Evolutionary conservation across 2,113 vertebrate genomes (phyloP), one percentile per base, ranked within the genome.

Genomic region (Ictalurus punctatus): DNA sequence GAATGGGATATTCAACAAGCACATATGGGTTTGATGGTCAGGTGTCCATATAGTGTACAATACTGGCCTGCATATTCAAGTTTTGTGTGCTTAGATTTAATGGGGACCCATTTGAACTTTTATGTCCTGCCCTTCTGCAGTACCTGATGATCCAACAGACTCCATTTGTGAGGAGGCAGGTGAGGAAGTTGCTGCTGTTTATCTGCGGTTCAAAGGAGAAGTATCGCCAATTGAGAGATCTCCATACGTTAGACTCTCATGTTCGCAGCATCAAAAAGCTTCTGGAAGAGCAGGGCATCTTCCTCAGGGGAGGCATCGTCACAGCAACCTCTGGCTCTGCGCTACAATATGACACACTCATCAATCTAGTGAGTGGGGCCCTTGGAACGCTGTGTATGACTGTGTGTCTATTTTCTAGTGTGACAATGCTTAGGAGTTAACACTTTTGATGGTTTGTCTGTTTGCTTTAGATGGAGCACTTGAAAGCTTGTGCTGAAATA

Each of bases 91-190:
- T 12, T 25, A 37, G 17, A 34, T 34, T 27, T 69, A 30, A 25
- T 27, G 8, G 19, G 52, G 6, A 56, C 12, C 12, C 21, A 40
- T 61, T 58, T 86, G 0, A 27, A 44, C 1, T 71, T 4, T 6
- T n/a, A 13, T 85, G 2, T 58, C 2, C 0, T 73, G 81, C 91
- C 82, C 74, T 86, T 56, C 2, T 86, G 13, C 89, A 99, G 98
- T 99, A 99, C 93, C 94, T 99, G 92, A 99, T 99, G 98, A 99
- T 98, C 93, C 98, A 99, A 92, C 98, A 99, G 93, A 99, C 98
- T 0, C 98, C 98, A 0, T 99, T 99, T 0, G 98, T 99, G 81
- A 97, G 98, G 63, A 96, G 98, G 6, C 98, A 99, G 94, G 98
- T 99, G 17, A 97, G 98, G 86, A 99, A 99, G 90, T 97, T 99